Evolutionary conservation across 2,797 vertebrate species (phyloP).

Genomic region (Amphiprion clarkii): DNA sequence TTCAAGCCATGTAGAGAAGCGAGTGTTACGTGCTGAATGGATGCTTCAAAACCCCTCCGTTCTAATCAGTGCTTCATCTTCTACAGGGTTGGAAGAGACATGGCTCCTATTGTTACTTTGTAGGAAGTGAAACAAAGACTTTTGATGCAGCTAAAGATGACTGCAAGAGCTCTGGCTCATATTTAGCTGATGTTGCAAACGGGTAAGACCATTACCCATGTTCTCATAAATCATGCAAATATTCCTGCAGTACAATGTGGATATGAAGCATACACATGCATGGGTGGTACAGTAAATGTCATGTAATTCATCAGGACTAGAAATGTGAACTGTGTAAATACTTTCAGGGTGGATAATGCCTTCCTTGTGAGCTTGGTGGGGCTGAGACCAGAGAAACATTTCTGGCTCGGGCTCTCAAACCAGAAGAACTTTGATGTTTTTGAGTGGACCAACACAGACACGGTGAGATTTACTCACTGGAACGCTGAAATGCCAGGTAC

Average conservation of each 20-base stretch:
- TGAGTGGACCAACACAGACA: conserved; percentile 86
- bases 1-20: no score
- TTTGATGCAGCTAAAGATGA: conserved; percentile 90
- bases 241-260: background rate
- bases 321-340: conserved; percentile 5
- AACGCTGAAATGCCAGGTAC: conserved; percentile 93
- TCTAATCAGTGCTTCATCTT: conserved; percentile 4
- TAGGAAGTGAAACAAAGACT: conserved; percentile 86
- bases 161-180: conserved; percentile 85
- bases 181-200: conserved; percentile 89
- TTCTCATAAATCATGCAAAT: background rate
- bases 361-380: conserved; percentile 94
- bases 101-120: conserved; percentile 92
- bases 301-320: background rate
- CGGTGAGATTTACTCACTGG: conserved; percentile 91
- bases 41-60: background rate
- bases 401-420: conserved; percentile 95
- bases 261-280: background rate
- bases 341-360: conserved; percentile 92
- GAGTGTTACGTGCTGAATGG: background rate
- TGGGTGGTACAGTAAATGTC: background rate
- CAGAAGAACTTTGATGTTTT: conserved; percentile 85
- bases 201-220: conserved; percentile 81
- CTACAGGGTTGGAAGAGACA: conserved; percentile 92
- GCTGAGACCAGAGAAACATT: conserved; percentile 89